A percentile compares a stretch with the other conserved stretches of the same genome.
Evolutionary conservation across 23 tunicate species (phyloP).

Genomic region (Trididemnum clinides): DNA sequence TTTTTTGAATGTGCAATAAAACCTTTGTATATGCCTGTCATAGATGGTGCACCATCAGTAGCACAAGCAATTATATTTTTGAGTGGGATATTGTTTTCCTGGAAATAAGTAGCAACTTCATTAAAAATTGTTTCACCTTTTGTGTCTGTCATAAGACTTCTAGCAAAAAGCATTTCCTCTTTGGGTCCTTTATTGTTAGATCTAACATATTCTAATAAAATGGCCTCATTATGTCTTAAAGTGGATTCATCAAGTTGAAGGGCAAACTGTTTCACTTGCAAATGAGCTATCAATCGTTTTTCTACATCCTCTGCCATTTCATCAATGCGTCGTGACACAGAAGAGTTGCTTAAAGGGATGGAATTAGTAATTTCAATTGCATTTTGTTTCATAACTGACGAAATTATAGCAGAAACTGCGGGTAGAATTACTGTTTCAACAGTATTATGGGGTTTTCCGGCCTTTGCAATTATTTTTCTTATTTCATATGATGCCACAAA

Average conservation of each 20-base stretch:
- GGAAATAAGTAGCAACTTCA: background rate
- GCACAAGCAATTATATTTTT: slow-evolving; percentile 16
- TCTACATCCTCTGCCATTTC: background rate
- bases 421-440: slow-evolving; percentile 43
- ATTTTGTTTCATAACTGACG: slow-evolving; percentile 37
- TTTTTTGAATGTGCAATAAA: no score
- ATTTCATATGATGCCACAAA: slow-evolving; percentile 47
- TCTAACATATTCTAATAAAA: no score
- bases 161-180: slow-evolving; percentile 45
- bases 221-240: background rate
- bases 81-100: background rate
- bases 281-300: slow-evolving; percentile 6
- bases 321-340: slow-evolving; percentile 27
- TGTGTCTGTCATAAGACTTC: slow-evolving; percentile 39
- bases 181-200: no score
- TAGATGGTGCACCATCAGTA: slow-evolving; percentile 37
- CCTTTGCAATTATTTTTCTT: slow-evolving; percentile 39
- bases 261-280: no score
- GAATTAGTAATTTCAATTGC: background rate
- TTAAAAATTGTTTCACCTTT: slow-evolving; percentile 22
- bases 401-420: slow-evolving; percentile 36
- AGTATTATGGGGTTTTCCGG: slow-evolving; percentile 40
- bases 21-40: slow-evolving; percentile 19
- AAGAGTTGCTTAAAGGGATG: slow-evolving; percentile 24
- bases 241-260: slow-evolving; percentile 15